Conservation (phyloP, 2,113 vertebrate species). For the Oryzias melastigma region DNA sequence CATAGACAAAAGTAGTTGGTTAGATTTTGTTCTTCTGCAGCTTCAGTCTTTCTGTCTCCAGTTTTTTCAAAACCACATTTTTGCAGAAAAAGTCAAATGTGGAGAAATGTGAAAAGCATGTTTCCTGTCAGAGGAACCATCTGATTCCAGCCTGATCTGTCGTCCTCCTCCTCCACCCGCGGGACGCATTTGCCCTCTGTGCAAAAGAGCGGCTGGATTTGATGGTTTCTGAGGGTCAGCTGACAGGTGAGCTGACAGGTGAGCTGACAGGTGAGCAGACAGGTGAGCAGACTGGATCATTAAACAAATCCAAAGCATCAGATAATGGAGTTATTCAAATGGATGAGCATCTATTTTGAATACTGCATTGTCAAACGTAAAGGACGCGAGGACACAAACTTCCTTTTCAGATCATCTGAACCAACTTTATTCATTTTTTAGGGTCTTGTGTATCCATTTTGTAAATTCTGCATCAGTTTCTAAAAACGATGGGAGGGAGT, state of each 20-base stretch:
- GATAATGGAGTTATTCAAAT: conserved; percentile 1
- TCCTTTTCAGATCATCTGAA: not conserved
- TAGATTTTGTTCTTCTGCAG: not conserved
- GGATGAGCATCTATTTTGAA: conserved; percentile 2
- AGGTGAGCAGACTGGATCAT: conserved; percentile 25
- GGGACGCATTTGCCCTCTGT: conserved; percentile 47
- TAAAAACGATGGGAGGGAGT: not conserved
- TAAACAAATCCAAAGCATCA: conserved; percentile 8
- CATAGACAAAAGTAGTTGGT: no score
- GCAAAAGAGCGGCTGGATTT: conserved; percentile 16
- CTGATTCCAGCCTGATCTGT: conserved; percentile 53
- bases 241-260: conserved; percentile 15
- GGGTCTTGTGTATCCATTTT: not conserved
- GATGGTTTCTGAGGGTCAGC: conserved; percentile 20
- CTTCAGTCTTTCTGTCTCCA: conserved; percentile 23
- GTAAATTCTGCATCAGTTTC: not conserved
- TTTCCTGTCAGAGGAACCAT: conserved; percentile 58
- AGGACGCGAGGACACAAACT: no score
- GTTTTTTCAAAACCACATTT: conserved; percentile 31
- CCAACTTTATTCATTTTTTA: no score
- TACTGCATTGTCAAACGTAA: conserved; percentile 1
- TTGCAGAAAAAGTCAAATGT: conserved; percentile 55
- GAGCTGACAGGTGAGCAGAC: conserved; percentile 11
- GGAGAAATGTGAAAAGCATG: conserved; percentile 52
- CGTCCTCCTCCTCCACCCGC: conserved; percentile 49